Percentiles rank a stretch among this genome's conserved stretches.
Conservation (phyloP, 2,797 vertebrate genomes). For the Crypturellus tataupa region DNA sequence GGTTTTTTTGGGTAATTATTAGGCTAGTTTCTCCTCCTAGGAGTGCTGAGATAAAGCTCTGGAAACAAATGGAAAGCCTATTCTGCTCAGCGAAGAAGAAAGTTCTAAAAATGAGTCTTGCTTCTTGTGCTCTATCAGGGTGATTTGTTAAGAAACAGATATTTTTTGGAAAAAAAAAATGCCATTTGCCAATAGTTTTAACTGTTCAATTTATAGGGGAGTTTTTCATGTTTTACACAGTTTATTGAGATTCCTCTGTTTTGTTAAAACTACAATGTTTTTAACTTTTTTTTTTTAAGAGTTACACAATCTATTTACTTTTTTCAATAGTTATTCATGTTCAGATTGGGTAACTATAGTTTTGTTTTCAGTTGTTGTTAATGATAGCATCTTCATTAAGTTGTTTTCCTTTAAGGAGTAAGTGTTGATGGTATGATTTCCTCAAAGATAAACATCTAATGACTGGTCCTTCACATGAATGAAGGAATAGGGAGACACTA, state of each 20-base stretch:
- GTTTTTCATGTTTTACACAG: background rate
- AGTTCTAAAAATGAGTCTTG: background rate
- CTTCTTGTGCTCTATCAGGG: too few species aligned
- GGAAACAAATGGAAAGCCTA: background rate
- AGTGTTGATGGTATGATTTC: fast-evolving
- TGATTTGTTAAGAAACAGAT: background rate
- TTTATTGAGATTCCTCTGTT: background rate
- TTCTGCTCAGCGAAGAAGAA: background rate
- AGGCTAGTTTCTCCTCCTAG: background rate
- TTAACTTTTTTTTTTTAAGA: background rate
- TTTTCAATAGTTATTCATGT: background rate
- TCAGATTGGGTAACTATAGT: background rate
- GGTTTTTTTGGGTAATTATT: background rate
- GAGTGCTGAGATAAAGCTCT: background rate
- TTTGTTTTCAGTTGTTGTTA: background rate
- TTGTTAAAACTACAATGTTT: background rate
- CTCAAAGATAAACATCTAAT: background rate
- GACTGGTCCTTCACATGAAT: background rate
- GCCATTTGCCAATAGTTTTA: background rate
- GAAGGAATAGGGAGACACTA: background rate
- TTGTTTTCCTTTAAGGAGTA: background rate
- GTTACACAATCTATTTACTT: background rate
- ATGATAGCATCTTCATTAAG: background rate
- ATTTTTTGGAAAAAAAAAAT: background rate
- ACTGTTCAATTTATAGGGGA: fast-evolving